These are phyloP conservation scores for Dichetophora obliterata DNA, from an alignment of 2,888 invertebrate species.

Conservation along the genomic window DNA sequence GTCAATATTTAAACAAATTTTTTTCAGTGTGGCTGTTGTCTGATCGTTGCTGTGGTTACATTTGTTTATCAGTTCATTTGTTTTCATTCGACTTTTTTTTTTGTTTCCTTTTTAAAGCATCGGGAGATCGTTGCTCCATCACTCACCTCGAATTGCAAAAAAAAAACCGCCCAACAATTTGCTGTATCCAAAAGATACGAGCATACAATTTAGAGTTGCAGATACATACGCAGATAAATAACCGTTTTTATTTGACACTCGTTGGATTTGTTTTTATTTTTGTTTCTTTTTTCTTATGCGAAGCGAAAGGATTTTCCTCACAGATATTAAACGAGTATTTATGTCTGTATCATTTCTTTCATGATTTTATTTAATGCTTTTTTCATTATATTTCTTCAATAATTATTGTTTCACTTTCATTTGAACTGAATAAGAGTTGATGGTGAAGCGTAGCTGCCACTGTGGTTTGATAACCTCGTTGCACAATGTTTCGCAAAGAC, in stretches of 20 bases:
- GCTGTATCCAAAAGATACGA: not conserved
- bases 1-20: too few relatives aligned
- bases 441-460: too few relatives aligned
- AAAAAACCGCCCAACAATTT: not conserved
- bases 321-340: not conserved
- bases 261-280: not conserved
- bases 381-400: too few relatives aligned
- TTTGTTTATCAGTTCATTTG: conserved; percentile 6
- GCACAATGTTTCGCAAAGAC: too few relatives aligned
- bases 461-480: too few relatives aligned
- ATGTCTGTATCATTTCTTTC: conserved; percentile 19
- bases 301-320: conserved; percentile 52
- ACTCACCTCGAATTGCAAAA: not conserved
- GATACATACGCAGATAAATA: too few relatives aligned
- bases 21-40: too few relatives aligned
- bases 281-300: conserved; percentile 2
- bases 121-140: not conserved
- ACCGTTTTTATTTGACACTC: too few relatives aligned
- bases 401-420: too few relatives aligned
- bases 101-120: not conserved
- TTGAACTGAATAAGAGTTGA: too few relatives aligned
- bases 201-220: too few relatives aligned
- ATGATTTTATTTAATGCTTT: too few relatives aligned
- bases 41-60: not conserved
- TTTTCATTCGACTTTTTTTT: not conserved